A percentile compares a stretch with the other conserved stretches of the same genome.
Evolutionary conservation across 2,113 vertebrate genomes (phyloP).

Genomic region (Falcunculus frontatus): DNA sequence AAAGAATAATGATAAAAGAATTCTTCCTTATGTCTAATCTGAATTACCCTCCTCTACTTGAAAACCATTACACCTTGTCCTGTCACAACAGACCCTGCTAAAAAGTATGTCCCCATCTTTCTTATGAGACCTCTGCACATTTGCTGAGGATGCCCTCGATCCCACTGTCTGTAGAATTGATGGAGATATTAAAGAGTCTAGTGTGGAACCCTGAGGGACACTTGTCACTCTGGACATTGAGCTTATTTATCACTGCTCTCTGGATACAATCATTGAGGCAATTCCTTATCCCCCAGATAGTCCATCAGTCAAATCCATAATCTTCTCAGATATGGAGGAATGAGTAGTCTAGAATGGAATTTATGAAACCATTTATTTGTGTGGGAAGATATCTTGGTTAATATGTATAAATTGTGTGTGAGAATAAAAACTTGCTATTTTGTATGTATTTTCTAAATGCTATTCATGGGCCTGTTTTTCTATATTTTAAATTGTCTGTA

Average conservation of each 20-base stretch:
- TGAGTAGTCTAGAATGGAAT: not conserved
- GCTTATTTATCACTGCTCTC: not conserved
- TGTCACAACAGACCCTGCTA: not conserved
- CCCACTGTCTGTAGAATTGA: fast-evolving
- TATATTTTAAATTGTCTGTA: not conserved
- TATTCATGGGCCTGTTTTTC: not conserved
- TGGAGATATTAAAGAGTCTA: not conserved
- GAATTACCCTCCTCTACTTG: not conserved
- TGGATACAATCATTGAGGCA: not conserved
- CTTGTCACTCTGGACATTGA: not conserved
- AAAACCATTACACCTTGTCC: not conserved
- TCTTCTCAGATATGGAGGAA: not conserved
- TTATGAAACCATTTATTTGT: not conserved
- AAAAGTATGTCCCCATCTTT: not conserved
- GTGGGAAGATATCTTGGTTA: not conserved
- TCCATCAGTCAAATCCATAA: not conserved
- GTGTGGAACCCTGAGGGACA: not conserved
- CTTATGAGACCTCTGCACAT: not conserved
- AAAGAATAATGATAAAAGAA: not conserved
- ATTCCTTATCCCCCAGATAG: not conserved
- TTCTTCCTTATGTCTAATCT: not conserved
- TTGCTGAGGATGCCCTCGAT: not conserved
- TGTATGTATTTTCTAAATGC: not conserved
- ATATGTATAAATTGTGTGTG: not conserved
- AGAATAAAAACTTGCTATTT: not conserved